phyloP scores from a whole-genome alignment of 1,140 invertebrate species.

The Bombus impatiens region DNA sequence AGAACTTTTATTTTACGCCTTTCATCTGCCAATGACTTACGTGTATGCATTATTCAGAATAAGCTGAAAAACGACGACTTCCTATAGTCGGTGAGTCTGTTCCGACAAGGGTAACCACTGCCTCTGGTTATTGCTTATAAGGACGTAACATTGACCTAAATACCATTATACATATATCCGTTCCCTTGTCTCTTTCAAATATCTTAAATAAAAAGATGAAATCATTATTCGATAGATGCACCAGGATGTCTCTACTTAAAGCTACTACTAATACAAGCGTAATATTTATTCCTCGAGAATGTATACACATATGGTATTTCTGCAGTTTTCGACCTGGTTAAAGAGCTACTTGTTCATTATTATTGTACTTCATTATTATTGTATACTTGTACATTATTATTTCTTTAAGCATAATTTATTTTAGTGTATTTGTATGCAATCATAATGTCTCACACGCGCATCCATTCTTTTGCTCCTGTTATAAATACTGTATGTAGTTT shows the following conservation, averaged over 20 bases:
- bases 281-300: neutral
- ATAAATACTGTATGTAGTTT: neutral
- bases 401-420: neutral
- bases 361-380: too few relatives aligned
- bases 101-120: constrained; percentile 75
- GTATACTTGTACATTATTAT: too few relatives aligned
- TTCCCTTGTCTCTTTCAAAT: constrained; percentile 55
- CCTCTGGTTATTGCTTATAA: constrained; percentile 62
- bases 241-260: neutral
- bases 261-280: neutral
- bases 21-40: neutral
- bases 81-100: constrained; percentile 38
- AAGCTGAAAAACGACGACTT: constrained; percentile 22
- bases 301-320: neutral
- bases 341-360: neutral
- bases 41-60: neutral
- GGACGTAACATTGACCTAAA: constrained; percentile 78
- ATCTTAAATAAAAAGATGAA: neutral
- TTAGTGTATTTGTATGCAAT: too few relatives aligned
- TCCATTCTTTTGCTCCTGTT: neutral
- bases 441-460: too few relatives aligned
- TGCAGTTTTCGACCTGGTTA: neutral
- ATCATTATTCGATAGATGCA: neutral
- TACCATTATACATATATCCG: constrained; percentile 57
- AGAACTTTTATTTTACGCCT: neutral